Evolutionary conservation across 2,888 invertebrate species (phyloP).

Genomic region (Digitonthophagus gazella): DNA sequence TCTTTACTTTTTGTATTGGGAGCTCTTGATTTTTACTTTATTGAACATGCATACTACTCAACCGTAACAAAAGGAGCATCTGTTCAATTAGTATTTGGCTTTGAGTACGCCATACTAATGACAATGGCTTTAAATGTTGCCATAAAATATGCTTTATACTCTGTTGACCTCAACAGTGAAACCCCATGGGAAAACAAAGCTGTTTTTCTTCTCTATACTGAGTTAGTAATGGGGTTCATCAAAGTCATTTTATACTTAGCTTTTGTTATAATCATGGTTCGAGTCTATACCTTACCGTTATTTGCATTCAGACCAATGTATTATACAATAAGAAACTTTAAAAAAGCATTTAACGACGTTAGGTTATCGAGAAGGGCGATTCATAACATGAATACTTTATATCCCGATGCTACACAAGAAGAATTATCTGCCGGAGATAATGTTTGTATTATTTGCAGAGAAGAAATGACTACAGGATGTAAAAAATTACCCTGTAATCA

Average conservation of each 20-base stretch:
- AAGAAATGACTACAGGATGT: conserved; percentile 70
- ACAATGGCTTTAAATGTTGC: conserved; percentile 90
- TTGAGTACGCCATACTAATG: conserved; percentile 96
- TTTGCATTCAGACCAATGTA: conserved; percentile 99
- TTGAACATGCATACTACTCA: conserved; percentile 90
- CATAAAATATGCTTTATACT: conserved; percentile 87
- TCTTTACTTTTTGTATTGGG: conserved; percentile 80
- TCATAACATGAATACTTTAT: conserved; percentile 96
- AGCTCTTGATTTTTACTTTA: conserved; percentile 81
- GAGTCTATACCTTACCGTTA: conserved; percentile 94
- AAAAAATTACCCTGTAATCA: conserved; percentile 99
- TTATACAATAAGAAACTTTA: conserved; percentile 96
- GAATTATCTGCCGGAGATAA: conserved; percentile 92
- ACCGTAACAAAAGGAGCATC: conserved; percentile 92
- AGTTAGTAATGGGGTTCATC: conserved; percentile 86
- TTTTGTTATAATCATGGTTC: conserved; percentile 92
- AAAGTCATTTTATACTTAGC: conserved; percentile 66
- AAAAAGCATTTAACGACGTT: conserved; percentile 96
- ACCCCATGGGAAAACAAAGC: conserved; percentile 99
- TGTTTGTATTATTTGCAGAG: conserved; percentile 97
- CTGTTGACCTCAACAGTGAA: conserved; percentile 86
- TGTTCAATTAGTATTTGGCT: conserved; percentile 98
- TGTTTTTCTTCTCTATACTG: conserved; percentile 93
- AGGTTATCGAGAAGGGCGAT: conserved; percentile 95
- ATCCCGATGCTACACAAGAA: conserved; percentile 92